Evolutionary conservation across 2,797 vertebrate species (phyloP), one percentile per base, ranked within the genome.

Genomic region (Meriones psammophilus): DNA sequence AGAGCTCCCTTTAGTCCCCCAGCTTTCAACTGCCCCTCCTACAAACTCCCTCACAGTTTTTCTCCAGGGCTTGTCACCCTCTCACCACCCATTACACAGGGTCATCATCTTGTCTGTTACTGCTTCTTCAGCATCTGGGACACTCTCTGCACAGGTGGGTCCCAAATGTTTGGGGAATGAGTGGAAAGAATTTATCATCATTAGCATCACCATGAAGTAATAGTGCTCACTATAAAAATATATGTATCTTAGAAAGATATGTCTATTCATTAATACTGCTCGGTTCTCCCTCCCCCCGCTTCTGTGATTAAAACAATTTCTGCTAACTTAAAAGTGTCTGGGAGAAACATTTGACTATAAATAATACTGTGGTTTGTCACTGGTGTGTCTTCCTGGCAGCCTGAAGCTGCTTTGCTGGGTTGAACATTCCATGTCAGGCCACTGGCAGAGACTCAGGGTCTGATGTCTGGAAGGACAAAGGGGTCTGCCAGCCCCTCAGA

Each of bases 91-190:
- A 13, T 18, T 36, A 30, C 74, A 80, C 5, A 62, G 8, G 14
- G 30, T 13, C 18, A 33, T 60, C 15, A 22, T 73, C 60, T 79
- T 85, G 22, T 46, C 85, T 17, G 3, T 26, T 30, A 22, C 30
- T 73, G 1, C 69, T 22, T 95, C 62, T 56, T 26, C 18, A 91
- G 68, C 18, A 18, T 74, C 94, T 83, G 54, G 50, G 66, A 56
- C 77, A 60, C 60, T 81, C 89, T 30, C 88, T 58, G 6, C 84
- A 36, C 5, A 2, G n/a, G 54, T 13, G 24, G 26, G 58, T 77
- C 54, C 71, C 88, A 42, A 94, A 74, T 89, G 69, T 56, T 88
- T 79, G 73, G 60, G 77, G 77, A 90, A 56, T 71, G 71, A 89
- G 54, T 33, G 12, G 83, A 36, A 20, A 74, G 3, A 56, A 20